Base-by-base conservation (phyloP, 2,113 vertebrate genomes). In the Eonycteris spelaea region DNA sequence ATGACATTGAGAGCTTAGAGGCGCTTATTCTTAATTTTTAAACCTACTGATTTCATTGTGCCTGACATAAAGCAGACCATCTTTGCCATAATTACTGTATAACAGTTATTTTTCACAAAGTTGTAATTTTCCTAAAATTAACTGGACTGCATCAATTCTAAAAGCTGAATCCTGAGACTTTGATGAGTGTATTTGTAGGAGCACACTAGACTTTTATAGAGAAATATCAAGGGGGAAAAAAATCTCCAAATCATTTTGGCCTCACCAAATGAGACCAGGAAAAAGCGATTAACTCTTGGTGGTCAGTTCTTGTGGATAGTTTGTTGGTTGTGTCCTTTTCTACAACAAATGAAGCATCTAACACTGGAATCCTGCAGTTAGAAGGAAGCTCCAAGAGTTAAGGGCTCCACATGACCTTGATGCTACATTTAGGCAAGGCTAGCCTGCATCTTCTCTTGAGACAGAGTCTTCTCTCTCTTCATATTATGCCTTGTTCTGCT, bases 51-150 rank as follows among this genome's bases (percentile, higher is more conserved):
- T 98, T 98, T 98, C 98, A 97, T 98, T 98, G 98, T 98, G 97
- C 93, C 95, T 97, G 96, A 98, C 97, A 98, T 97, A 98, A 98
- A 98, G 98, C 97, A 97, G 98, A 98, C 97, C 97, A 98, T 98
- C 98, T 98, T 97, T 97, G 94, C 97, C 77, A 90, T 97, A 98
- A 99, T 99, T 98, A 98, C 93, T 97, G 97, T 97, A 98, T 98
- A 98, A 91, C 57, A 98, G 97, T 97, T 98, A 88, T 98, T 98
- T 98, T 97, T 97, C 48, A 43, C 96, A 92, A 98, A 98, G 96
- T 98, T 98, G 97, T 98, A 98, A 98, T 99, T 98, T 98, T 98
- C 98, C 95, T 98, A 98, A 98, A 98, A 98, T 98, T 98, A 98
- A 95, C 97, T 94, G 98, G 97, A 98, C 97, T 96, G 96, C 95